These are phyloP conservation scores for Amphipyra berbera DNA, from an alignment of 2,888 invertebrate genomes.

Conservation along the genomic window DNA sequence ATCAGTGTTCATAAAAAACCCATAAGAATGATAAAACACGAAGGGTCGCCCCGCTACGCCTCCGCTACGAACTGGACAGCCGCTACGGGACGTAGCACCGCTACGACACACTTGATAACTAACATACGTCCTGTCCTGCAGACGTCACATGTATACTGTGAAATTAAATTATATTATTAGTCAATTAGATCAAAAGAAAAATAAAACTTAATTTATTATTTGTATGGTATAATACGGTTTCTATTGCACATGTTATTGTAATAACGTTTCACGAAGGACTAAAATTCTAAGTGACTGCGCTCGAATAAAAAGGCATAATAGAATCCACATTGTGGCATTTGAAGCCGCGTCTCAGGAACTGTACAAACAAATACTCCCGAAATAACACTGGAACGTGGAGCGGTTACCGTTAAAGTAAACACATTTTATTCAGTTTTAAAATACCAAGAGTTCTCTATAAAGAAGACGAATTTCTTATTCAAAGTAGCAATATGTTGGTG, in stretches of 20 bases:
- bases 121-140: not conserved
- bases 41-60: constrained; percentile 43
- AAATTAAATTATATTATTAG: too few species aligned
- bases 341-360: constrained; percentile 14
- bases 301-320: constrained; percentile 3
- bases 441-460: constrained; percentile 61
- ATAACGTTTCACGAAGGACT: too few species aligned
- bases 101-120: constrained; percentile 27
- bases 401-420: constrained; percentile 63
- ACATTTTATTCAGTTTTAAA: constrained; percentile 64
- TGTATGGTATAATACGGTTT: too few species aligned
- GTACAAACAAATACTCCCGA: constrained; percentile 48
- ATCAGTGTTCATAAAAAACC: constrained; percentile 72
- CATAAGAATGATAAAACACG: constrained; percentile 61
- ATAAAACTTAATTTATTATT: too few species aligned
- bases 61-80: constrained; percentile 36
- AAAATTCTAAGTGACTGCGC: not conserved
- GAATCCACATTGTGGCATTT: constrained; percentile 7
- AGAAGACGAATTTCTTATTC: constrained; percentile 80
- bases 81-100: constrained; percentile 35
- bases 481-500: constrained; percentile 83
- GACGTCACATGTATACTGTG: too few species aligned
- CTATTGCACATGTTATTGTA: too few species aligned
- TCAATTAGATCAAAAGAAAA: too few species aligned
- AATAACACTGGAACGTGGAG: constrained; percentile 43